Conservation (phyloP, 2,888 invertebrate species). For the Pardosa pseudoannulata region DNA sequence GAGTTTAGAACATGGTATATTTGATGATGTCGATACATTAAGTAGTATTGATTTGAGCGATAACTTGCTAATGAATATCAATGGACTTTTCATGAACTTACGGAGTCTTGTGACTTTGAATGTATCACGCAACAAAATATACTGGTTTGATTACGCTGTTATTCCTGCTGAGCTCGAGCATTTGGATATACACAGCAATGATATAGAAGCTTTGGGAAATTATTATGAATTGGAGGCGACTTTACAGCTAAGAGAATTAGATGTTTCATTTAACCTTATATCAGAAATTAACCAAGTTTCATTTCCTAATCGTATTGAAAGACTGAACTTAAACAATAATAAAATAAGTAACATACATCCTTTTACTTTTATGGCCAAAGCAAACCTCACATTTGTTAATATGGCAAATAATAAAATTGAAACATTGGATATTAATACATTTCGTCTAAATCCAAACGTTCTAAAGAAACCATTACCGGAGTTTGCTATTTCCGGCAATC, state of each 20-base stretch:
- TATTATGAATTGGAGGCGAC: conserved; percentile 89
- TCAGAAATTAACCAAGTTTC: conserved; percentile 86
- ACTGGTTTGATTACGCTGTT: conserved; percentile 91
- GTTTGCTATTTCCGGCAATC: conserved; percentile 90
- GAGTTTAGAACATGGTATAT: conserved; percentile 87
- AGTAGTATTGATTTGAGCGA: conserved; percentile 92
- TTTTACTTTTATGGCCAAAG: conserved; percentile 91
- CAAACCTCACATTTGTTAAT: conserved; percentile 91
- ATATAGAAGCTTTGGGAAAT: conserved; percentile 87
- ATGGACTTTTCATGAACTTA: conserved; percentile 89
- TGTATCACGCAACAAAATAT: conserved; percentile 92
- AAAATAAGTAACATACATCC: conserved; percentile 89
- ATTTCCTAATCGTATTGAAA: conserved; percentile 89
- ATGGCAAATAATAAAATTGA: conserved; percentile 94
- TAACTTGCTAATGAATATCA: conserved; percentile 88
- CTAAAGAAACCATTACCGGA: conserved; percentile 84
- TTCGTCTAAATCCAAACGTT: conserved; percentile 88
- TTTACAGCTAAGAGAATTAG: conserved; percentile 87
- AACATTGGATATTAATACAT: conserved; percentile 91
- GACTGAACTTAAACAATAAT: conserved; percentile 93
- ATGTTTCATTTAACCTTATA: conserved; percentile 93
- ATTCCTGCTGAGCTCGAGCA: conserved; percentile 89
- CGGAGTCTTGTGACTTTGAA: conserved; percentile 91
- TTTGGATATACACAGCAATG: conserved; percentile 93
- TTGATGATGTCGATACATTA: conserved; percentile 85